phyloP scores from a whole-genome alignment of 2,888 invertebrate species.

The Alviniconcha strummeri region DNA sequence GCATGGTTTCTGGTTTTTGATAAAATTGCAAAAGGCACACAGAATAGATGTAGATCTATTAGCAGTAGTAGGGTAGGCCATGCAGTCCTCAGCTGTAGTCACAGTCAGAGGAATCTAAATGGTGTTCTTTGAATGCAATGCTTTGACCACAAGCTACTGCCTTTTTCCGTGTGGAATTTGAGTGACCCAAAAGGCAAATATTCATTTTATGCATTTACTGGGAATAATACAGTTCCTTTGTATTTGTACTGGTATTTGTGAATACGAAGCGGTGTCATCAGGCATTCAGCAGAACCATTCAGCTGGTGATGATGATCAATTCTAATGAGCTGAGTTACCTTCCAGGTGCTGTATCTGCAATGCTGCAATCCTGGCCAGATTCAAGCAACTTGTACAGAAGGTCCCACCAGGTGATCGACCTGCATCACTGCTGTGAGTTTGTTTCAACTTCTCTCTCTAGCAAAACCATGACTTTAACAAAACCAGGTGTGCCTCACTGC shows the following conservation, averaged over 20 bases:
- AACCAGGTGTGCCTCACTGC: too few relatives aligned
- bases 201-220: background rate
- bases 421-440: background rate
- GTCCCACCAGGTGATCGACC: slow-evolving; percentile 19
- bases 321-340: background rate
- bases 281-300: background rate
- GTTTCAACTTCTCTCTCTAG: too few relatives aligned
- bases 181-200: background rate
- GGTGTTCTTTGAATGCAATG: too few relatives aligned
- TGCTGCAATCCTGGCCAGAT: slow-evolving; percentile 27
- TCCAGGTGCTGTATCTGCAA: slow-evolving; percentile 39
- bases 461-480: too few relatives aligned
- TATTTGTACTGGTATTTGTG: background rate
- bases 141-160: too few relatives aligned
- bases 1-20: background rate
- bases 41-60: background rate
- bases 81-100: too few relatives aligned
- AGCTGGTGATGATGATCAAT: background rate
- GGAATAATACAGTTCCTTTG: background rate
- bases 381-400: slow-evolving; percentile 15
- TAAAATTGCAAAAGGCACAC: background rate
- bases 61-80: background rate
- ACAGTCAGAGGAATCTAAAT: too few relatives aligned
- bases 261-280: background rate
- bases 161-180: too few relatives aligned